Percentiles rank a stretch among this genome's conserved stretches.
Evolutionary conservation across 37 sponge, comb jelly and placozoan genomes (phyloP).

Genomic region (Diacarnus erythraeanus): DNA sequence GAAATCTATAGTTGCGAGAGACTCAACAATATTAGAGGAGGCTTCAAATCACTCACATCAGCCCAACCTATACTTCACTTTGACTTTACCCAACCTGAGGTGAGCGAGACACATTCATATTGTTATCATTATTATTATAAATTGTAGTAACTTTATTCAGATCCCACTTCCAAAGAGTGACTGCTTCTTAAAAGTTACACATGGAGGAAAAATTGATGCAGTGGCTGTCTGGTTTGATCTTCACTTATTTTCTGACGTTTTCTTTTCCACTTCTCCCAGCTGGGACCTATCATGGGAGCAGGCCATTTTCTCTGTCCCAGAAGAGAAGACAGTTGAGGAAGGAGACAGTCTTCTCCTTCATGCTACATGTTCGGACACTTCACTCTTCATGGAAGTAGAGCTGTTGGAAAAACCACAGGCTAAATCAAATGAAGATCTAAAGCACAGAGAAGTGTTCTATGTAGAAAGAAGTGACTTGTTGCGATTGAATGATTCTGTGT

Average conservation of each 20-base stretch:
- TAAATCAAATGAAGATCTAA: conserved; percentile 4
- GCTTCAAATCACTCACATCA: conserved; percentile 24
- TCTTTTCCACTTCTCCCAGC: conserved; percentile 51
- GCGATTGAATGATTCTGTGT: conserved; percentile 45
- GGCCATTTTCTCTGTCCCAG: conserved; percentile 53
- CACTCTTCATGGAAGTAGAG: conserved; percentile 28
- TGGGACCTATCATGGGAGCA: conserved; percentile 72
- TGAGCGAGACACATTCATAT: not conserved
- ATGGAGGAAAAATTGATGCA: conserved; percentile 47
- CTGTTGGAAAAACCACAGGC: not conserved
- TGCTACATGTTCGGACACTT: conserved; percentile 53
- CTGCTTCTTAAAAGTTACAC: conserved; percentile 8
- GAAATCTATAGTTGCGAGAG: conserved; percentile 75
- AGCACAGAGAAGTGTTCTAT: not conserved
- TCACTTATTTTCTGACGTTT: conserved; percentile 35
- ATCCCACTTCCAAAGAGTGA: conserved; percentile 39
- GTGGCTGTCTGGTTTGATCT: conserved; percentile 65
- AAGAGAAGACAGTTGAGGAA: not conserved
- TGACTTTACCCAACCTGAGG: conserved; percentile 52
- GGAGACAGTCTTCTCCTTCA: conserved; percentile 41
- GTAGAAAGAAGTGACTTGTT: conserved; percentile 48
- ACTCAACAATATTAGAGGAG: conserved; percentile 40
- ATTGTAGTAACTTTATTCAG: conserved; percentile 9
- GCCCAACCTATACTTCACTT: not conserved
- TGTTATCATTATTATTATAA: not conserved